Conservation (phyloP, 2,113 vertebrate genomes). For the Silurus asotus region DNA sequence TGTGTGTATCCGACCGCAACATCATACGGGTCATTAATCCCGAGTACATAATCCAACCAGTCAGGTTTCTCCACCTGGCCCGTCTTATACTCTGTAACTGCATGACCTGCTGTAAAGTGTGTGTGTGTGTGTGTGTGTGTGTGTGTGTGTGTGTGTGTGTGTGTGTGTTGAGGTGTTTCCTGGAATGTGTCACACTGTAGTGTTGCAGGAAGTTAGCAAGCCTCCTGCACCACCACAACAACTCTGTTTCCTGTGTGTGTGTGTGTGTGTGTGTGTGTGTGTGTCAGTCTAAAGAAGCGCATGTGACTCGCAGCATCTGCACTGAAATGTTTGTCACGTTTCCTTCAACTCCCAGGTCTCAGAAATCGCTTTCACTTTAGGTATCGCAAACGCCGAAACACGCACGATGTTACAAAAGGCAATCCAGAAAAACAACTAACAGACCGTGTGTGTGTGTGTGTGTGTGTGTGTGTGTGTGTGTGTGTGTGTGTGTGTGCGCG, state of each 20-base stretch:
- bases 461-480: constrained; percentile 26
- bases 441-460: constrained; percentile 20
- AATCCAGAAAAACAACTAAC: constrained; percentile 52
- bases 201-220: constrained; percentile 75
- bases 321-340: constrained; percentile 30
- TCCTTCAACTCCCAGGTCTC: not conserved
- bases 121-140: constrained; percentile 36
- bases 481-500: constrained; percentile 16
- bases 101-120: constrained; percentile 31
- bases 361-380: constrained; percentile 24
- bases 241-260: constrained; percentile 68
- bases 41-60: not conserved
- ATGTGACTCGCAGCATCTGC: constrained; percentile 37
- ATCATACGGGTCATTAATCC: not conserved
- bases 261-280: constrained; percentile 18
- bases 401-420: constrained; percentile 35
- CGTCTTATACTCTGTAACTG: not conserved
- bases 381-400: not conserved
- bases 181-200: constrained; percentile 74
- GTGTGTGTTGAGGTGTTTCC: constrained; percentile 61
- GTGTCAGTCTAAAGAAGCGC: constrained; percentile 3
- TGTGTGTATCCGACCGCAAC: not conserved
- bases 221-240: constrained; percentile 69
- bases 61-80: not conserved
- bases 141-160: not conserved